These are phyloP conservation scores for Burhinus oedicnemus DNA, from an alignment of 2,113 vertebrate genomes.

Conservation along the genomic window DNA sequence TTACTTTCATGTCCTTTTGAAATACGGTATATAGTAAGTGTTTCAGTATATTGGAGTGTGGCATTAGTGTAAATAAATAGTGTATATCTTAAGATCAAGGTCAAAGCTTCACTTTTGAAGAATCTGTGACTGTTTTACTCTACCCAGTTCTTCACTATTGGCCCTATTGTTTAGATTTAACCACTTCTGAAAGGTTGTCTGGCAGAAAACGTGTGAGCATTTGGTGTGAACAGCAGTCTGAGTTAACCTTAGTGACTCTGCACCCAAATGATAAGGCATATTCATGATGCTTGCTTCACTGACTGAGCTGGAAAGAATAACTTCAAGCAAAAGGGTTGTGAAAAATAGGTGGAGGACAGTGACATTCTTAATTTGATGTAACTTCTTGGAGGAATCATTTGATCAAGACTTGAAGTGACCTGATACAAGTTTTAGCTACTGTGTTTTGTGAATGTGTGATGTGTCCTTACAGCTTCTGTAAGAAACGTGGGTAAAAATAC, in stretches of 20 bases:
- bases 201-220: slow-evolving; percentile 20
- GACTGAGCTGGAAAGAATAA: background rate
- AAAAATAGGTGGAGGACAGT: background rate
- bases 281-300: background rate
- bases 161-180: background rate
- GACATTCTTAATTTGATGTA: background rate
- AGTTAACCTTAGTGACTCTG: background rate
- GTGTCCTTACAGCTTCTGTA: background rate
- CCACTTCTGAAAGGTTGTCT: background rate
- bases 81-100: background rate
- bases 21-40: background rate
- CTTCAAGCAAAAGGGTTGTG: background rate
- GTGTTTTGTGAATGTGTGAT: background rate
- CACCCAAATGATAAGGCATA: background rate
- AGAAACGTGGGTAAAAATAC: background rate
- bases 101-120: background rate
- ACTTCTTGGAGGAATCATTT: background rate
- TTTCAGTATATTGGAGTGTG: background rate
- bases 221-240: slow-evolving; percentile 12
- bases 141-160: background rate
- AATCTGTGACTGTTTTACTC: background rate
- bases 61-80: background rate
- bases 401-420: background rate
- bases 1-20: background rate
- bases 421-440: background rate